Evolutionary conservation across 2,797 vertebrate species (phyloP), one percentile per base, ranked within the genome.

Genomic region (Pseudochirops cupreus): DNA sequence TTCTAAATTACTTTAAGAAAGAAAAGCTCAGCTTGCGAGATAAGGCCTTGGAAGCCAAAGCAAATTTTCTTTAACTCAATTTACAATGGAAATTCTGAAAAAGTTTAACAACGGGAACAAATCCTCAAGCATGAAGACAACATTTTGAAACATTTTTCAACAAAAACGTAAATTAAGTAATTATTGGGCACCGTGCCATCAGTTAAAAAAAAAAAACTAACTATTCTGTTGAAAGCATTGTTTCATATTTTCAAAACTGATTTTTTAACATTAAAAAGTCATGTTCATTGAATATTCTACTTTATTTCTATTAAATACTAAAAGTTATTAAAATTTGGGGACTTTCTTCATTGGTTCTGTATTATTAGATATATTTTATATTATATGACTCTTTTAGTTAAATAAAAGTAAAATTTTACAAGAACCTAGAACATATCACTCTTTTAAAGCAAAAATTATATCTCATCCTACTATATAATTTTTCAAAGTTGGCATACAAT

Each of bases 21-120:
- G 87, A 90, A 90, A 90, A 90, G 52, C 87, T 90, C 39, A 90
- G 24, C 46, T 90, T 90, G 46, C 29, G 87, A 31, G 87, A 53
- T 90, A 90, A 90, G 87, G 29, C 9, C 50, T 90, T 90, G 89
- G 50, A 90, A 90, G 89, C 50, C 89, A 90, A 53, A 53, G 89
- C 3, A 54, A 90, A 53, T 90, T 90, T 90, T 90, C 50, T 90
- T 52, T 54, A 90, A 90, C 50, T 52, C 46, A 90, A 90, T 90
- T 90, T 90, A 50, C 53, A 90, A 90, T 90, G 50, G 89, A 90
- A 90, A 90, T 90, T 53, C 89, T 90, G 89, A 90, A 50, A 54
- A 90, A 90, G 46, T 90, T 50, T 33, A 53, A 90, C 26, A 53
- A 53, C 26, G 46, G 89, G 89, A 90, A 90, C 26, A 90, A 90